Base-by-base conservation (phyloP, 2,113 vertebrate species). In the Asarcornis scutulata region DNA sequence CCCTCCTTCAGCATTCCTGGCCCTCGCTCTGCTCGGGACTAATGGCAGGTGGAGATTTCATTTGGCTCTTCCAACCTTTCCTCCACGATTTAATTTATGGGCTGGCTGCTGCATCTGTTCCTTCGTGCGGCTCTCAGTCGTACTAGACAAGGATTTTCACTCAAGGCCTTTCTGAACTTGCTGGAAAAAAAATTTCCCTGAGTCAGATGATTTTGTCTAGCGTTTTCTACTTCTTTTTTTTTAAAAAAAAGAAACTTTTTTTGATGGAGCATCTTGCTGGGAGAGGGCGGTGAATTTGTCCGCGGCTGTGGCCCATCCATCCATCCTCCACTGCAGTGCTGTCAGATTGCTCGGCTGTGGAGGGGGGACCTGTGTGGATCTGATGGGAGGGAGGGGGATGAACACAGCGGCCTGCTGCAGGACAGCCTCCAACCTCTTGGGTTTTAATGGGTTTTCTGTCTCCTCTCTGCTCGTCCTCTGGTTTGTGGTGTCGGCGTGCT, bases 31-130 rank as follows among this genome's bases (percentile, higher is more conserved):
- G 25, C 77, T 68, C 26, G 0, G 17, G 90, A 93, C 91, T 86
- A 83, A 95, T 60, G 86, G 82, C 83, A 94, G 69, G 83, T 62
- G 88, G 86, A 64, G 56, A 77, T 69, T 52, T 62, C 66, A 55
- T 83, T 88, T 71, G 89, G 89, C 91, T 93, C 83, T 72, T 86
- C 85, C 88, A 93, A 21, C 96, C 60, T 32, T 93, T 67, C 80
- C 40, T 42, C 17, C 7, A 67, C 86, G 73, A 79, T 89, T 85
- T 71, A 82, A 95, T 90, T 90, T 91, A 67, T 20, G 31, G 74
- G 53, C 46, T 62, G 78, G 36, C 91, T 58, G 72, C 72, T 69
- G 75, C 77, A 79, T 89, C 59, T 87, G 66, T 40, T 91, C 75
- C 83, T 96, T 95, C n/a, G 1, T 10, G 34, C 58, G 82, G 69